Evolutionary conservation across 2,113 vertebrate genomes (phyloP).

Genomic region (Triplophysa tibetana): DNA sequence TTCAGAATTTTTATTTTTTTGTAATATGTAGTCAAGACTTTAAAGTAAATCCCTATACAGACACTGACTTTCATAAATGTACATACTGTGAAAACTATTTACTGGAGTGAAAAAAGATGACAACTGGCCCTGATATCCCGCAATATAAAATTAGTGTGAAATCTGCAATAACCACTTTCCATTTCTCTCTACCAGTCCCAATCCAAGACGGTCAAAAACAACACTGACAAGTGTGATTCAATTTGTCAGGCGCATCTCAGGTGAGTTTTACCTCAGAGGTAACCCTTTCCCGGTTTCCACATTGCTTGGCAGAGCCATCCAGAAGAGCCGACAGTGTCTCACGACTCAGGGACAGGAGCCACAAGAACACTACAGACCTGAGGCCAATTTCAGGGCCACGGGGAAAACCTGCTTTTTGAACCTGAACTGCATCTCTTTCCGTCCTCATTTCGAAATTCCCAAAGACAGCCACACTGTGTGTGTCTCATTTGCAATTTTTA

Average conservation of each 20-base stretch:
- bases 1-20: too few relatives aligned
- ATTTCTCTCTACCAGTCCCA: background rate
- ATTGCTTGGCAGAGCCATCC: background rate
- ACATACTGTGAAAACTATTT: background rate
- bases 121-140: background rate
- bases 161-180: background rate
- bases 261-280: conserved; percentile 7
- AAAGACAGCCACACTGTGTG: conserved; percentile 17
- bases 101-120: background rate
- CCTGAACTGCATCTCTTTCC: conserved; percentile 28
- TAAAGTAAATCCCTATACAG: background rate
- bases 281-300: background rate
- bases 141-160: conserved; percentile 10
- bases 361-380: conserved; percentile 27
- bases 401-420: conserved; percentile 36
- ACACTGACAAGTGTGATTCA: conserved; percentile 22
- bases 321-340: background rate
- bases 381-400: conserved; percentile 17
- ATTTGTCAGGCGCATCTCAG: conserved; percentile 3
- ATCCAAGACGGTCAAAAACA: background rate
- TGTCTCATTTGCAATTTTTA: conserved; percentile 34
- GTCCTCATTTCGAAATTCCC: background rate
- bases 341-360: conserved; percentile 1
- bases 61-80: background rate
- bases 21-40: background rate